These are phyloP conservation scores for Cheilosia urbana DNA, from an alignment of 2,888 invertebrate species.

Conservation along the genomic window DNA sequence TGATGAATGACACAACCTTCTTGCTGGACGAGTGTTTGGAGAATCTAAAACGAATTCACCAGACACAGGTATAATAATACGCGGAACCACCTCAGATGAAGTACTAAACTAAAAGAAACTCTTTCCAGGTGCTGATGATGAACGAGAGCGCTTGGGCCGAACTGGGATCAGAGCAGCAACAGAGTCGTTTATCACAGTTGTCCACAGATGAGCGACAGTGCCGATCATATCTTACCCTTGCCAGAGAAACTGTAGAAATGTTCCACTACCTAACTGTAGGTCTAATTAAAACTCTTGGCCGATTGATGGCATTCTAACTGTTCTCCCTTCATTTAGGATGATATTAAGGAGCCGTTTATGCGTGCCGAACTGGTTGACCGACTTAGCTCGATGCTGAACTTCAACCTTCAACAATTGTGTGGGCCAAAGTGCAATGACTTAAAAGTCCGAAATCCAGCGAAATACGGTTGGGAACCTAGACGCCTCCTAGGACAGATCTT, in stretches of 20 bases:
- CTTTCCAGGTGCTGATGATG: conserved; percentile 86
- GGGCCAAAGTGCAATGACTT: conserved; percentile 97
- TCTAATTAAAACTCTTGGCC: background rate
- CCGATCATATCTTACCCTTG: conserved; percentile 94
- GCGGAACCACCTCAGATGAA: background rate
- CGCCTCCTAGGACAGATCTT: conserved; percentile 95
- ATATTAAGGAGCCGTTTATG: conserved; percentile 97
- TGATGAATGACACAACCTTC: conserved; percentile 99
- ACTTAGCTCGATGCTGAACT: conserved; percentile 98
- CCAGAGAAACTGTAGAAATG: conserved; percentile 98
- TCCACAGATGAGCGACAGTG: conserved; percentile 94
- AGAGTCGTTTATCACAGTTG: conserved; percentile 90
- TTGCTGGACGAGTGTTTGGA: conserved; percentile 97
- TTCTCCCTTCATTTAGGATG: conserved; percentile 83
- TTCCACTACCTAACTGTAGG: conserved; percentile 95
- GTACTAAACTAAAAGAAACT: background rate
- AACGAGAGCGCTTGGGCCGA: conserved; percentile 88
- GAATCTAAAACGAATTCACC: conserved; percentile 93
- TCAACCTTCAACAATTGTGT: conserved; percentile 97
- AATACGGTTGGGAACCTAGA: conserved; percentile 99
- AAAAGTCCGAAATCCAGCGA: conserved; percentile 95
- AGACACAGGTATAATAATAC: conserved; percentile 89
- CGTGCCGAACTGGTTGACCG: conserved; percentile 96
- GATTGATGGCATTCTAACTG: background rate
- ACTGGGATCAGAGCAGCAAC: conserved; percentile 88